Percentiles rank a stretch among this genome's conserved stretches.
Evolutionary conservation across 64 coral and sea anemone species (phyloP).

Genomic region (Dendrophyllia cribrosa): DNA sequence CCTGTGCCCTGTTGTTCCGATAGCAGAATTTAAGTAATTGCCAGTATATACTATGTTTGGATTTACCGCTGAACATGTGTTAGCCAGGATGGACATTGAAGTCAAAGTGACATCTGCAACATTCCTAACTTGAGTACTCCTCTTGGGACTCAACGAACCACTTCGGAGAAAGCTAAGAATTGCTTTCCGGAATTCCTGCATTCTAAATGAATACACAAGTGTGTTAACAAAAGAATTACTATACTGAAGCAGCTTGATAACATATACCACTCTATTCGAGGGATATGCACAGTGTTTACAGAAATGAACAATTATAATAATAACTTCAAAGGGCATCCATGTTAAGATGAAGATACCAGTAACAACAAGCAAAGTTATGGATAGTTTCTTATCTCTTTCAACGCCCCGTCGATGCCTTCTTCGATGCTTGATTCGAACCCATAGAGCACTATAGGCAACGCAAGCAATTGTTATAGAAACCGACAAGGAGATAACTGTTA

Average conservation of each 20-base stretch:
- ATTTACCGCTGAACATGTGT: constrained; percentile 10
- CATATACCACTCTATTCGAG: neutral
- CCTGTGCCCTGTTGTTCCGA: neutral
- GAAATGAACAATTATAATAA: constrained; percentile 30
- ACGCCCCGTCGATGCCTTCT: neutral
- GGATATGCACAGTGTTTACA: neutral
- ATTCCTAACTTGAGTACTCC: constrained; percentile 4
- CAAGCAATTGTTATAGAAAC: constrained; percentile 9
- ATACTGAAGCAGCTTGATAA: constrained; percentile 42
- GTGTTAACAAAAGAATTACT: constrained; percentile 66
- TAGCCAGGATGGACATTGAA: constrained; percentile 8
- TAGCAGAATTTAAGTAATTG: neutral
- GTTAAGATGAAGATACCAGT: constrained; percentile 33
- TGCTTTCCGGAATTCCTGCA: constrained; percentile 55
- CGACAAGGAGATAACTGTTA: constrained; percentile 18
- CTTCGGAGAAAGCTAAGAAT: neutral
- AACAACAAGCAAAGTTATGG: constrained; percentile 12
- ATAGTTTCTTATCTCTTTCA: constrained; percentile 27
- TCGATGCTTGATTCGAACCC: constrained; percentile 14
- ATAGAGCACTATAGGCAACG: neutral
- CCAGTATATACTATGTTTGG: neutral
- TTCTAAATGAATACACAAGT: constrained; percentile 63
- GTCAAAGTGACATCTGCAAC: neutral
- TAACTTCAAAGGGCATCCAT: constrained; percentile 34
- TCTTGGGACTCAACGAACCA: constrained; percentile 22